Evolutionary conservation across 1,140 invertebrate genomes (phyloP), one percentile per base, ranked within the genome.

Genomic region (Elysia chlorotica): DNA sequence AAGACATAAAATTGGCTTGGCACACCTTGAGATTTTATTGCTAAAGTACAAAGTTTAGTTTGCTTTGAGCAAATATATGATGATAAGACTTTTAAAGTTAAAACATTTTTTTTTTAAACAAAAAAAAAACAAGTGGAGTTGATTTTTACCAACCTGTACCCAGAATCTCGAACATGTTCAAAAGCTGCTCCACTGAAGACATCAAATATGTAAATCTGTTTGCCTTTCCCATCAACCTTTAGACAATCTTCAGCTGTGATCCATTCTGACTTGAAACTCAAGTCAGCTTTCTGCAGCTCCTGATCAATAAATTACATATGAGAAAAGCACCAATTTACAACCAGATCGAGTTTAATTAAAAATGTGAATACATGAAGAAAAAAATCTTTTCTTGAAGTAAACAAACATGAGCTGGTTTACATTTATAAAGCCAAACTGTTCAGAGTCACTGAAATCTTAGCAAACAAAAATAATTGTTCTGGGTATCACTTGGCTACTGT

Each of bases 171-270:
- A 10, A 95, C 82, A 78, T 91, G 90, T 21, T 92, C 88, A 88
- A 92, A 95, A 10, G 90, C 80, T 54, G 90, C 85, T 37, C 93
- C 93, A 76, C 90, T 87, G 87, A 95, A 95, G 30, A 90, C 87
- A 76, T 93, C 90, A 79, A 94, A 88, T 0, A 95, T 89, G 82
- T 94, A 91, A 73, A 71, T 71, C 89, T 94, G 92, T 77, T 89
- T 91, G 78, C 93, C 93, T 59, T 87, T 89, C 17, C 92, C 87
- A 14, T 89, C 84, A 10, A 89, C 74, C 35, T 81, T 76, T 14
- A 86, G 68, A 66, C 90, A 90, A 2, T 89, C 76, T 30, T 84
- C 76, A 78, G 89, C 88, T 25, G 75, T 80, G 3, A 90, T 82
- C 91, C 91, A 92, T 36, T 77, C 48, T 38, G 89, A 53, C 41